Conservation (phyloP, 35 echinoderm and acorn worm genomes). For the Amphiura filiformis region DNA sequence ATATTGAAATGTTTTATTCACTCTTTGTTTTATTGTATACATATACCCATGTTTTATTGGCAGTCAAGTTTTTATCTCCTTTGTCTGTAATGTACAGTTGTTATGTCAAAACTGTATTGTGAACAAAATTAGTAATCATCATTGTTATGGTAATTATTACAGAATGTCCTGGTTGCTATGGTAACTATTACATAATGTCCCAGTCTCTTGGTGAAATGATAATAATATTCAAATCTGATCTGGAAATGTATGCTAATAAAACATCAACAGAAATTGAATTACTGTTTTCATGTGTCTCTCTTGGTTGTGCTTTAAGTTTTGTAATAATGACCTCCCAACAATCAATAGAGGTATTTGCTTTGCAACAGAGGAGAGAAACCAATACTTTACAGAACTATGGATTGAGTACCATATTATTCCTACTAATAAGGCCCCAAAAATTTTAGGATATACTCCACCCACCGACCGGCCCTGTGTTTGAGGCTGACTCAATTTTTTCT, state of each 20-base stretch:
- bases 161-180: neutral
- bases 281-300: too few relatives aligned
- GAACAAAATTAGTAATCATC: neutral
- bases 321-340: too few relatives aligned
- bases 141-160: neutral
- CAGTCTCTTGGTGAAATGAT: neutral
- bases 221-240: neutral
- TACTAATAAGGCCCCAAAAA: too few relatives aligned
- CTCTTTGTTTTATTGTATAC: neutral
- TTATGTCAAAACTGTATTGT: slow-evolving; percentile 9
- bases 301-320: too few relatives aligned
- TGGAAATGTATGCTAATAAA: slow-evolving; percentile 3
- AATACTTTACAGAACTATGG: too few relatives aligned
- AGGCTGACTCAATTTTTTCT: too few relatives aligned
- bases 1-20: neutral
- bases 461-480: too few relatives aligned
- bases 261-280: neutral
- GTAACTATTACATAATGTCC: neutral
- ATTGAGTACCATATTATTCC: too few relatives aligned
- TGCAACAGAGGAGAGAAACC: too few relatives aligned
- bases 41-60: neutral
- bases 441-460: too few relatives aligned
- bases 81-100: neutral
- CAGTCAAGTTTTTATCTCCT: neutral
- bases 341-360: too few relatives aligned